Evolutionary conservation across 2,888 invertebrate species (phyloP).

Genomic region (Ichneumon xanthorius): DNA sequence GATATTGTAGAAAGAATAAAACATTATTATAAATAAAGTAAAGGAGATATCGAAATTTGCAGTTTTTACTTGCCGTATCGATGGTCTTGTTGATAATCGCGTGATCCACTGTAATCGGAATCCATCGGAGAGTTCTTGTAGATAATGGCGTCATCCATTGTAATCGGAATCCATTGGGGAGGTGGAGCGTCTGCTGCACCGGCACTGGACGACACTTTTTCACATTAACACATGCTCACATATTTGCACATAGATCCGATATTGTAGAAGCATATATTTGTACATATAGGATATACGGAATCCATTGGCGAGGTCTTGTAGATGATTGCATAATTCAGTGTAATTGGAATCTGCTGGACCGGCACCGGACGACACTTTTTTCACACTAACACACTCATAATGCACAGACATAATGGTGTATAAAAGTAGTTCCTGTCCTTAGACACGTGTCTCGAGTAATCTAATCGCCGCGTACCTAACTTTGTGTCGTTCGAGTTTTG

Average conservation of each 20-base stretch:
- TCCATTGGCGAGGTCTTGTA: not conserved
- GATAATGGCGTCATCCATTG: not conserved
- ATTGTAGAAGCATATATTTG: too few species aligned
- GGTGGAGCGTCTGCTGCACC: not conserved
- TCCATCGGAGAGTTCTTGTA: not conserved
- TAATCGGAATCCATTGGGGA: not conserved
- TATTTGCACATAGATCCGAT: too few species aligned
- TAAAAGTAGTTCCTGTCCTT: not conserved
- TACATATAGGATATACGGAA: too few species aligned
- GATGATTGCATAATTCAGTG: not conserved
- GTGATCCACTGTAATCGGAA: not conserved
- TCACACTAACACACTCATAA: too few species aligned
- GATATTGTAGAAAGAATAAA: slow-evolving; percentile 79
- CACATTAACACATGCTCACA: not conserved
- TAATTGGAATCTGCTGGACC: not conserved
- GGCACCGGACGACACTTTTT: not conserved
- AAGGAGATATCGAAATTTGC: slow-evolving; percentile 21
- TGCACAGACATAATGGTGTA: too few species aligned
- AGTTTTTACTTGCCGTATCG: not conserved
- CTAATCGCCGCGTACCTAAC: not conserved
- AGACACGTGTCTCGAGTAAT: not conserved
- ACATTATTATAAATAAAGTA: slow-evolving; percentile 78
- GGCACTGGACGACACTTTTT: not conserved
- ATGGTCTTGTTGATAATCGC: not conserved
- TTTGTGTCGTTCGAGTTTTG: not conserved